Conservation (phyloP, 1,140 invertebrate genomes). For the Drosophila melanica region DNA sequence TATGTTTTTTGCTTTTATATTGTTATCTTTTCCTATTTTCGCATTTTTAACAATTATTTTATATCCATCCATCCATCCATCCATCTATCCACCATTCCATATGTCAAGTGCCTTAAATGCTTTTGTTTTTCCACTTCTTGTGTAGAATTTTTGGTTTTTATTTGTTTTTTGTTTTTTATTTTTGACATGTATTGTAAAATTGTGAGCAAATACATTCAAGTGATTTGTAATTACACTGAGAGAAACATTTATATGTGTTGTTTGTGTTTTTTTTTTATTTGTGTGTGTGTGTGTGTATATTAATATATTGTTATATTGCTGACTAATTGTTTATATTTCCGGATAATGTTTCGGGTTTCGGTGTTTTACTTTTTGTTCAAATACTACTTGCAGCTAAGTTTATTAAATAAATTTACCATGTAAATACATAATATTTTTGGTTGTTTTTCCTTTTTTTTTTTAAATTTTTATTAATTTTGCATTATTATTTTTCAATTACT, state of each 20-base stretch:
- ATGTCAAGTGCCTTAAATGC: conserved; percentile 78
- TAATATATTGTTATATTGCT: conserved; percentile 42
- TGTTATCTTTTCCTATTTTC: conserved; percentile 56
- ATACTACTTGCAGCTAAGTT: conserved; percentile 84
- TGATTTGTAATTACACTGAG: conserved; percentile 77
- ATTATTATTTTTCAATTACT: conserved; percentile 34
- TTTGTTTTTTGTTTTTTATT: conserved; percentile 13
- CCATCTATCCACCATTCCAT: conserved; percentile 40
- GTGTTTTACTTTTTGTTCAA: conserved; percentile 50
- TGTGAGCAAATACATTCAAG: conserved; percentile 80
- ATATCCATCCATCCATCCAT: conserved; percentile 39
- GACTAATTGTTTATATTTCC: conserved; percentile 57
- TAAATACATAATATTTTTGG: conserved; percentile 35
- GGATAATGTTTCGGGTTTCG: conserved; percentile 77
- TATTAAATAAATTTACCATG: conserved; percentile 73
- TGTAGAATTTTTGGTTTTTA: conserved; percentile 47
- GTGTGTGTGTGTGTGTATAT: conserved; percentile 41
- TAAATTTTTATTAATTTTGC: conserved; percentile 11
- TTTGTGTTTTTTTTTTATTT: conserved; percentile 41
- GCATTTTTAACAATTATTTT: conserved; percentile 71
- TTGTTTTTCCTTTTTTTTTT: conserved; percentile 4
- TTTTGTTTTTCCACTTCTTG: conserved; percentile 66
- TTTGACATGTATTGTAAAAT: conserved; percentile 74
- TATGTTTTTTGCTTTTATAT: conserved; percentile 52
- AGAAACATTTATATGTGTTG: conserved; percentile 74